Base-by-base conservation (phyloP, 2,113 vertebrate species). In the Pardalotus punctatus region DNA sequence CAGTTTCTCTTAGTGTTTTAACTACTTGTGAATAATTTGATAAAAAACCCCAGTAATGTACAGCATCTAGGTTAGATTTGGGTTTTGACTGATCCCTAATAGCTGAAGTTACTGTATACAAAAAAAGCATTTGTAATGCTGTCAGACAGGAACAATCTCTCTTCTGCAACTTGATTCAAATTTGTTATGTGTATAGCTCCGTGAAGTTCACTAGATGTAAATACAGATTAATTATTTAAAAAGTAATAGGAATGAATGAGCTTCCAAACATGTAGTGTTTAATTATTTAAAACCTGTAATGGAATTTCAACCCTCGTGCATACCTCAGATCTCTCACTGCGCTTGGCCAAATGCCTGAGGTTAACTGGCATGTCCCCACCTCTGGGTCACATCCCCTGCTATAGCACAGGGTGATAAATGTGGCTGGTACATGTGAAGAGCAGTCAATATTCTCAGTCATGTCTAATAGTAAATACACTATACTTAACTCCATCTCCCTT, bases 151-250 rank as follows among this genome's bases (percentile, higher is more conserved):
- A 95, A 66, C 85, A 88, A 93, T 94, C 88, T 93, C 82, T 94
- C 80, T 91, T 43, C 86, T 93, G 93, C 92, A 90, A 50, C 81
- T 92, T 96, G 96, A 97, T 64, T 94, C 86, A 94, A 67, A 79
- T 96, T 97, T 97, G 91, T 94, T 94, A 86, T 35, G 42, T 95
- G 92, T 97, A 81, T 79, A 96, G 88, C 95, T 96, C 96, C 70
- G 57, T 97, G 98, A 98, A 96, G 97, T 96, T 97, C 97, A 94
- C 95, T 96, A 96, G 97, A 98, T 98, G 98, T 98, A 98, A 98
- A 98, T 97, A 97, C 90, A 97, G 95, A 98, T 98, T 97, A 98
- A 98, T 97, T 98, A 98, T 98, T 98, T 98, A 97, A 98, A 97
- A 98, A 97, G 97, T 96, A 98, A 98, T 98, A 97, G 97, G 93